Percentiles rank a stretch among this genome's conserved stretches.
phyloP scores from a whole-genome alignment of 2,797 vertebrate genomes.

The Falco naumanni region DNA sequence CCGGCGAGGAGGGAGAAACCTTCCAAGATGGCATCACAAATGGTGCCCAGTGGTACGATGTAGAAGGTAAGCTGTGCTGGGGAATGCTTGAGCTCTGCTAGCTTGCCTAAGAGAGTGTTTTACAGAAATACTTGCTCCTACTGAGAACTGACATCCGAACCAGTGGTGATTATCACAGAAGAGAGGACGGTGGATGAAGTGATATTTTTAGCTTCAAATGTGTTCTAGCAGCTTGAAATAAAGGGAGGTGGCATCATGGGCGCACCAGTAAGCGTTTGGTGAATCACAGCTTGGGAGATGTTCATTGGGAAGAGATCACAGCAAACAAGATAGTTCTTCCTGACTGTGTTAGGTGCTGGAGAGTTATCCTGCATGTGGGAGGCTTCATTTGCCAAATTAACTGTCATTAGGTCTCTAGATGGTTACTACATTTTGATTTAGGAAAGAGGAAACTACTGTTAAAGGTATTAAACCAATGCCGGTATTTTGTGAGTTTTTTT shows the following conservation, averaged over 20 bases:
- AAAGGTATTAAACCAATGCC: not conserved
- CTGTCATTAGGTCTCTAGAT: not conserved
- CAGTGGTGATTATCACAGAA: not conserved
- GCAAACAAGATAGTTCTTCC: not conserved
- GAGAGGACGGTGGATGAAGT: not conserved
- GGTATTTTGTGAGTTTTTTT: not conserved
- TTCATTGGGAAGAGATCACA: not conserved
- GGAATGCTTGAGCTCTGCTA: not conserved
- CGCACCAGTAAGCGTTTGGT: not conserved
- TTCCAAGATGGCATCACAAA: constrained; percentile 96
- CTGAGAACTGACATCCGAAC: not conserved
- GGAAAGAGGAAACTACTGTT: not conserved
- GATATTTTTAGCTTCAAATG: not conserved
- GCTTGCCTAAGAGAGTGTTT: not conserved
- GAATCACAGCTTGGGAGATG: not conserved
- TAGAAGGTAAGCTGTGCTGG: constrained; percentile 82
- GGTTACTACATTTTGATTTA: not conserved
- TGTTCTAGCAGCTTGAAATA: not conserved
- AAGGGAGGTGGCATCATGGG: not conserved
- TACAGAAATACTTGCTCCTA: not conserved
- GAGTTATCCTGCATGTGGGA: not conserved
- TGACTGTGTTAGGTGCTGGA: not conserved
- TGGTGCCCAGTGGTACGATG: constrained; percentile 95
- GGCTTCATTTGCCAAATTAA: not conserved
- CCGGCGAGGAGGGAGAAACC: constrained; percentile 76